phyloP scores from a whole-genome alignment of 1,140 invertebrate genomes.

The Armadillidium nasatum region DNA sequence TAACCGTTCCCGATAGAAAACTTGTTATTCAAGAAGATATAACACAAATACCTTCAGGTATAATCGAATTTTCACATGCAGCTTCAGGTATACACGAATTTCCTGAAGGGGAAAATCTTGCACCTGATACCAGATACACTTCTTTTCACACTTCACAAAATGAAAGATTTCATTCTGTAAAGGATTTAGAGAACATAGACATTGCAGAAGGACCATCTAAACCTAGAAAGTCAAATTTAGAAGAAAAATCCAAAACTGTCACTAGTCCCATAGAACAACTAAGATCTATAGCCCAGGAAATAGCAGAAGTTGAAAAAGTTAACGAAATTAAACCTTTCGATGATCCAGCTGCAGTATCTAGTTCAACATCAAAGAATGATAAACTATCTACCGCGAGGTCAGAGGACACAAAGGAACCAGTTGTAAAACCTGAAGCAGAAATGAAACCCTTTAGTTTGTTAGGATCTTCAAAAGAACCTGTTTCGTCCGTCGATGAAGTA shows the following conservation, averaged over 20 bases:
- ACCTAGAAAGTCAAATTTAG: background rate
- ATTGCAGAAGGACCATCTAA: background rate
- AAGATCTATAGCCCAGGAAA: background rate
- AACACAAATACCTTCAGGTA: too few species aligned
- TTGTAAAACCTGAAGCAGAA: too few species aligned
- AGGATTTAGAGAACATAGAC: background rate
- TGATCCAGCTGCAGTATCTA: too few species aligned
- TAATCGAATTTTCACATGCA: background rate
- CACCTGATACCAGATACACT: background rate
- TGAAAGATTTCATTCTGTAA: background rate
- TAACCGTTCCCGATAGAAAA: too few species aligned
- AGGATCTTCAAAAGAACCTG: too few species aligned
- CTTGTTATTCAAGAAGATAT: too few species aligned
- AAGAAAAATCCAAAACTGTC: background rate
- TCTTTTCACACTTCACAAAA: background rate
- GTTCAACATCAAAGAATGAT: too few species aligned
- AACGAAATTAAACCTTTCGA: too few species aligned
- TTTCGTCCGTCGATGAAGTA: background rate
- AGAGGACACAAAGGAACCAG: too few species aligned
- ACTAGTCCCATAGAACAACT: background rate
- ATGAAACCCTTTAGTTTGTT: too few species aligned
- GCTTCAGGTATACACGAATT: background rate
- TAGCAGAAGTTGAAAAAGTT: background rate
- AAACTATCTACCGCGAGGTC: too few species aligned
- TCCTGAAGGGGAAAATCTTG: background rate